These are phyloP conservation scores for Rhabditoides inermis DNA, from an alignment of 2,888 invertebrate species.

Conservation along the genomic window DNA sequence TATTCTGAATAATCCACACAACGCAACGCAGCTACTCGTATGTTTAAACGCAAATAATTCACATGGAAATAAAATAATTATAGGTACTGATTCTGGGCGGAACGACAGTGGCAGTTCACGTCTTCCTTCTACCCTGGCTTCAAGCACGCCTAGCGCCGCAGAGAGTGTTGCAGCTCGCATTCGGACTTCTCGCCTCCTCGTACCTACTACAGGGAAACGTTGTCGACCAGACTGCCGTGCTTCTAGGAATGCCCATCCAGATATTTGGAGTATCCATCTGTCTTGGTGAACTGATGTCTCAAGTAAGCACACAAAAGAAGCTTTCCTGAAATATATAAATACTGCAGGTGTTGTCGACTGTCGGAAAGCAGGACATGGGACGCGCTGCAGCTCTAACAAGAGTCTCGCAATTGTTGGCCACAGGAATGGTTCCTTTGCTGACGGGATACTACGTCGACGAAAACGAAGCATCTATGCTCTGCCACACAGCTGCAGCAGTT, in stretches of 20 bases:
- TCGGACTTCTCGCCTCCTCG: constrained; percentile 19
- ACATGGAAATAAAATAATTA: too few species aligned
- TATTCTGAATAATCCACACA: constrained; percentile 29
- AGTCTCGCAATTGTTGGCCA: constrained; percentile 13
- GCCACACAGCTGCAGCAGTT: constrained; percentile 16
- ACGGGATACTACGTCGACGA: constrained; percentile 24
- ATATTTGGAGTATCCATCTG: constrained; percentile 38
- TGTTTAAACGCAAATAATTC: too few species aligned
- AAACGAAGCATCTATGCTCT: constrained; percentile 15
- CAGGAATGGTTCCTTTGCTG: constrained; percentile 15
- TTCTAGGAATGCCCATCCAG: constrained; percentile 39
- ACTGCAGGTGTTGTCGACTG: constrained; percentile 35
- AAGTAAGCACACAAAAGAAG: too few species aligned
- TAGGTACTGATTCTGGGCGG: constrained; percentile 31
- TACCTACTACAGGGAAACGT: constrained; percentile 31
- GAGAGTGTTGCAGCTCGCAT: constrained; percentile 23
- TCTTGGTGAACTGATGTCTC: constrained; percentile 39
- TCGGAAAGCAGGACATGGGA: constrained; percentile 30
- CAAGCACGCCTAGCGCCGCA: constrained; percentile 30
- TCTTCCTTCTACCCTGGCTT: constrained; percentile 31
- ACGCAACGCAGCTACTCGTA: constrained; percentile 33
- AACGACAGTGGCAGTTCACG: constrained; percentile 32
- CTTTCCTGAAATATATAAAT: too few species aligned
- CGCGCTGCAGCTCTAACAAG: constrained; percentile 26
- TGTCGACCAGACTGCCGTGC: constrained; percentile 17